Evolutionary conservation across 2,797 vertebrate species (phyloP), one percentile per base, ranked within the genome.

Genomic region (Urocyon cinereoargenteus): DNA sequence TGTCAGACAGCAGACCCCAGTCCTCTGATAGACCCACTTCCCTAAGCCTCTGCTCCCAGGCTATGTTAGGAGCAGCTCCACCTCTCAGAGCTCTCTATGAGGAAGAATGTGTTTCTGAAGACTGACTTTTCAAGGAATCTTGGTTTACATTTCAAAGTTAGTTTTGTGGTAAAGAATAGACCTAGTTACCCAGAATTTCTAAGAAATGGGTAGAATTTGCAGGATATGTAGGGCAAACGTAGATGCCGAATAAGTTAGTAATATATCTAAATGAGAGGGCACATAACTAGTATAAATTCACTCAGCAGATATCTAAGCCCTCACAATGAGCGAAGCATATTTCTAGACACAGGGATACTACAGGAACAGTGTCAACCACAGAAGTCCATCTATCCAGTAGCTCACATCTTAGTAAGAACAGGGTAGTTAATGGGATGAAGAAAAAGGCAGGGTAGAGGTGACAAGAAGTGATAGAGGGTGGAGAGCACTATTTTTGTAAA

Each of bases 131-230:
- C 61, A 59, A 72, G 59, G 94, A 68, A 40, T 85, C 21, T 24
- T 28, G 2, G 22, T 36, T 82, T 61, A 22, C 81, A 64, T 81
- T 82, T 86, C 91, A 61, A 91, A 91, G 34, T 73, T 49, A 88
- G 59, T 45, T 87, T 70, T 81, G 14, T 88, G 31, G 26, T 87
- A 53, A 89, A 53, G 28, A 93, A 72, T 34, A 81, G 34, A 59
- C n/a, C 19, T 79, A 40, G 51, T 91, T 90, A 81, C 70, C 19
- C 49, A 75, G 83, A 78, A 62, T 59, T n/a, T 90, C 34, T 86
- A 88, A 91, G 70, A 68, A 79, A 36, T 83, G 18, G 49, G 72
- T 49, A 75, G 72, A 61, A 73, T 59, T 61, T 91, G 26, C 55
- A 49, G 14, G 62, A 87, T 75, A 72, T 40, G 53, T 13, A 82